A percentile compares a stretch with the other conserved stretches of the same genome.
Evolutionary conservation across 2,888 invertebrate species (phyloP).

Genomic region (Thalpophila matura): DNA sequence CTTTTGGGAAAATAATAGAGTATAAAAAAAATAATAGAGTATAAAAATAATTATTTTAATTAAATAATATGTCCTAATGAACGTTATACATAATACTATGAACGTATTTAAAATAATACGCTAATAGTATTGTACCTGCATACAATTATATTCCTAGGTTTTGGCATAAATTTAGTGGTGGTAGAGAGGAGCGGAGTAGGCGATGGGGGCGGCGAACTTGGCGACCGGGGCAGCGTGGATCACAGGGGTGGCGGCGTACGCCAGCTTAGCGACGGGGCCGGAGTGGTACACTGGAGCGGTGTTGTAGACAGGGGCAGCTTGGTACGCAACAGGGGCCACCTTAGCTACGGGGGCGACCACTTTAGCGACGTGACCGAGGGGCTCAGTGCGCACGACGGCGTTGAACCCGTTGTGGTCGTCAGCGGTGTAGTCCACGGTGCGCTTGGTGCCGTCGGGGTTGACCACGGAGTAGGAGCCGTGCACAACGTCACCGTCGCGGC

Average conservation of each 20-base stretch:
- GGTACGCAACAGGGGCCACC: slow-evolving; percentile 54
- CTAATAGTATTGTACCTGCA: slow-evolving; percentile 63
- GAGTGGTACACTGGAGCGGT: slow-evolving; percentile 91
- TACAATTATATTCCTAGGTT: slow-evolving; percentile 69
- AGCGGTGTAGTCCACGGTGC: slow-evolving; percentile 89
- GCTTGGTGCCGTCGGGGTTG: slow-evolving; percentile 90
- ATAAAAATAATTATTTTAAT: slow-evolving; percentile 66
- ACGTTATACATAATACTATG: slow-evolving; percentile 60
- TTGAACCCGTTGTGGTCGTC: slow-evolving; percentile 89
- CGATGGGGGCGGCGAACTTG: slow-evolving; percentile 73
- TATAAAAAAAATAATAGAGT: neutral
- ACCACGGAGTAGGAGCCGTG: slow-evolving; percentile 89
- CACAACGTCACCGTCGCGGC: slow-evolving; percentile 85
- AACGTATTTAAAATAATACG: slow-evolving; percentile 68
- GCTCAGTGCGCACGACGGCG: slow-evolving; percentile 89
- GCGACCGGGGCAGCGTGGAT: slow-evolving; percentile 75
- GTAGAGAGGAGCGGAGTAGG: slow-evolving; percentile 77
- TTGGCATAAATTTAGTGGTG: slow-evolving; percentile 83
- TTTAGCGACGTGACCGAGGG: slow-evolving; percentile 76
- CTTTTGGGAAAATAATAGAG: slow-evolving; percentile 7
- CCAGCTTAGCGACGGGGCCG: slow-evolving; percentile 58
- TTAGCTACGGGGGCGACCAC: slow-evolving; percentile 68
- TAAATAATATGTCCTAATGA: slow-evolving; percentile 69
- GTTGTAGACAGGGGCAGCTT: slow-evolving; percentile 66
- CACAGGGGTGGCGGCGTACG: slow-evolving; percentile 77